These are phyloP conservation scores for Patella ulyssiponensis DNA, from an alignment of 2,888 invertebrate genomes.

Conservation along the genomic window DNA sequence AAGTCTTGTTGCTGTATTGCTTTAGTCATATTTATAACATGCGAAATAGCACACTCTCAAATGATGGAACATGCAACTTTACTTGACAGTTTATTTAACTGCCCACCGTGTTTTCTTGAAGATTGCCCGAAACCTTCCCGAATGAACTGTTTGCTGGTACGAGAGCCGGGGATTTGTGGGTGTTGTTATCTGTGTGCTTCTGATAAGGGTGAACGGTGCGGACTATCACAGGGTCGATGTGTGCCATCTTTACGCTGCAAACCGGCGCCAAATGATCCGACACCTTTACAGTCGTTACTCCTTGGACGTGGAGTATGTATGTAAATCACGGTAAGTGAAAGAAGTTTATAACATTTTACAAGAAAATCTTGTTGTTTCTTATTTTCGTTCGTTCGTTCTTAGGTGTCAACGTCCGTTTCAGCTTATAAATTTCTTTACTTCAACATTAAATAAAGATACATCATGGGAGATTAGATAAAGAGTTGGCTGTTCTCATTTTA, in stretches of 20 bases:
- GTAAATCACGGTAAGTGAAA: neutral
- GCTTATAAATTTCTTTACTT: too few species aligned
- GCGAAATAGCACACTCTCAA: too few species aligned
- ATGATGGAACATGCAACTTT: neutral
- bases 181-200: constrained; percentile 29
- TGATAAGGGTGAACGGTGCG: constrained; percentile 23
- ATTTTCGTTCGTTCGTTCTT: too few species aligned
- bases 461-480: too few species aligned
- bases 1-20: too few species aligned
- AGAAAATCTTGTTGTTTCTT: too few species aligned
- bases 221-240: constrained; percentile 25
- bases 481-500: too few species aligned
- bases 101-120: constrained; percentile 20
- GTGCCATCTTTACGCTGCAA: constrained; percentile 23
- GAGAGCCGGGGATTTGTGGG: constrained; percentile 32
- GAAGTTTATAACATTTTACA: too few species aligned
- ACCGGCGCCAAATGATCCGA: constrained; percentile 26
- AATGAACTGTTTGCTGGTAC: constrained; percentile 21
- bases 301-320: constrained; percentile 27
- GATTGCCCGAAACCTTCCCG: neutral
- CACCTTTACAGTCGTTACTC: constrained; percentile 27
- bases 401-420: too few species aligned
- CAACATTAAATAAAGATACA: too few species aligned
- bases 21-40: too few species aligned
- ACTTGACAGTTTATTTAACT: constrained; percentile 25